Evolutionary conservation across 2,113 vertebrate genomes (phyloP).

Genomic region (Bos javanicus): DNA sequence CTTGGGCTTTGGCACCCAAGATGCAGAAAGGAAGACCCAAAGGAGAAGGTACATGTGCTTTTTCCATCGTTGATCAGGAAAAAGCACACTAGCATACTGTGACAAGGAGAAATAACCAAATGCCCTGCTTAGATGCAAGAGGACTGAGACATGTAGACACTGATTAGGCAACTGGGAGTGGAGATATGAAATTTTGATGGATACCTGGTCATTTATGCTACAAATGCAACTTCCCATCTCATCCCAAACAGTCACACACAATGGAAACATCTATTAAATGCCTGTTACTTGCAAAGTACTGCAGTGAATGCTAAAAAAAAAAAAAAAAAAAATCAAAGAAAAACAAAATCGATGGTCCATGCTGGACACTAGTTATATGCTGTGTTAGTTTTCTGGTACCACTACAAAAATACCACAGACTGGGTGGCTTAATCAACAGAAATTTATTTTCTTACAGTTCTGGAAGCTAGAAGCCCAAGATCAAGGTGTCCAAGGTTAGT

Average conservation of each 20-base stretch:
- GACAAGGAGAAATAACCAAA: background rate
- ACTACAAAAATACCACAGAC: background rate
- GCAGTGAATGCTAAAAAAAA: background rate
- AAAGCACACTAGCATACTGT: rapidly evolving
- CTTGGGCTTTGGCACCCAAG: background rate
- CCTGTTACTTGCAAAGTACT: background rate
- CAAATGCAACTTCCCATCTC: background rate
- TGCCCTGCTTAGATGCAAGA: background rate
- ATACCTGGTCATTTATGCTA: background rate
- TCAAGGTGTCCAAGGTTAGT: background rate
- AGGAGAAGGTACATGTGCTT: background rate
- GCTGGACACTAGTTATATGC: background rate
- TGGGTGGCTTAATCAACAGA: background rate
- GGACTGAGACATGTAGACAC: rapidly evolving
- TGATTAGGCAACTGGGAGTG: background rate
- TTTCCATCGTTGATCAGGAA: background rate
- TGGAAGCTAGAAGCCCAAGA: background rate
- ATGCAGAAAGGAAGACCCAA: background rate
- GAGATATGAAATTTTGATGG: background rate
- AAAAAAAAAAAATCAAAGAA: background rate
- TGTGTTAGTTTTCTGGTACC: background rate
- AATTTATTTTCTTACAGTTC: background rate
- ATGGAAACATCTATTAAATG: background rate
- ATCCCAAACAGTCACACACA: background rate
- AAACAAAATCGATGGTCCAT: background rate